A percentile compares a stretch with the other conserved stretches of the same genome.
Evolutionary conservation across 2,797 vertebrate species (phyloP).

Genomic region (Phataginus tricuspis): DNA sequence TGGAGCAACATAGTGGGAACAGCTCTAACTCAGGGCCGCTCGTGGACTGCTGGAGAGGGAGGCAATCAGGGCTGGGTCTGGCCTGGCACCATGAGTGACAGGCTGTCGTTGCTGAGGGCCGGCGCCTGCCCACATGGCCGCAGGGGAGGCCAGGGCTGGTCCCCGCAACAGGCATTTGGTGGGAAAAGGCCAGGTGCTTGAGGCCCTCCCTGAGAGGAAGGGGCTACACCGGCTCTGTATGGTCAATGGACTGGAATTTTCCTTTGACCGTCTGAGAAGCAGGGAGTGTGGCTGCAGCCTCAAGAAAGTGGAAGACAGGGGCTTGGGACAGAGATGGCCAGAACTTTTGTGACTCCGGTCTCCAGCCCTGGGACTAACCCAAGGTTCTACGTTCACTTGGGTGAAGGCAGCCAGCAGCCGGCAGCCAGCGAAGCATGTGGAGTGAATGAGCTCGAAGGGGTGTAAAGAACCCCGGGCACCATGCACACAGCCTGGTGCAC

Average conservation of each 20-base stretch:
- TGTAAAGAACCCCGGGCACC: too few relatives aligned
- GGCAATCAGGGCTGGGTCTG: too few relatives aligned
- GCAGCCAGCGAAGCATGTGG: too few relatives aligned
- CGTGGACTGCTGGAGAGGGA: neutral
- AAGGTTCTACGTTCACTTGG: neutral
- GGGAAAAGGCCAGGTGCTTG: neutral
- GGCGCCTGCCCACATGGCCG: neutral
- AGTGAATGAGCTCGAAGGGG: too few relatives aligned
- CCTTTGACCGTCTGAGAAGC: neutral
- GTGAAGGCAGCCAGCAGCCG: too few relatives aligned
- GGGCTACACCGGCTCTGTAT: neutral
- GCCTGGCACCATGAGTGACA: neutral
- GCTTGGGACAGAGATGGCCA: neutral
- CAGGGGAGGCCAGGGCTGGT: too few relatives aligned
- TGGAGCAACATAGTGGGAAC: accelerated
- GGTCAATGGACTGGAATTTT: too few relatives aligned
- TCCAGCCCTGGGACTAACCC: neutral
- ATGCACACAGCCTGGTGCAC: accelerated
- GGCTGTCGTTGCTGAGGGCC: accelerated
- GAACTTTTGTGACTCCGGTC: neutral
- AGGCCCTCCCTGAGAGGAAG: neutral
- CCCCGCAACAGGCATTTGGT: accelerated
- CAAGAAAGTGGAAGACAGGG: accelerated
- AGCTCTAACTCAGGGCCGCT: neutral
- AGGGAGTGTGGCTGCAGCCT: too few relatives aligned